These are phyloP conservation scores for Gadopsis bispinosus DNA, from an alignment of 2,797 vertebrate genomes.

Conservation along the genomic window DNA sequence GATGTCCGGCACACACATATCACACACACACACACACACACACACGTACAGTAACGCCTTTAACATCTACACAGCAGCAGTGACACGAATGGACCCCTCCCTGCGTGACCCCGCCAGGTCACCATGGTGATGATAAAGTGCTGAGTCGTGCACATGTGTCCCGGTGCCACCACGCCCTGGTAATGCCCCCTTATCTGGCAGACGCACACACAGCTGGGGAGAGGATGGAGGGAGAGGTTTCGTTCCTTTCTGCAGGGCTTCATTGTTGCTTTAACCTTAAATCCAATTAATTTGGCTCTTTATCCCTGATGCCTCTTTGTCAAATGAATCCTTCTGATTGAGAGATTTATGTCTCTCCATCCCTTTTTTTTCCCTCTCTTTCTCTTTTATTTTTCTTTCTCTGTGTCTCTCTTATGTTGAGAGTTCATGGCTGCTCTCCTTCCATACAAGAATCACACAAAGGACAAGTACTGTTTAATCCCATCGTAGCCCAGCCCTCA, in stretches of 20 bases:
- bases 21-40: conserved; percentile 33
- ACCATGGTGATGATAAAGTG: conserved; percentile 73
- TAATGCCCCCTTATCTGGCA: conserved; percentile 76
- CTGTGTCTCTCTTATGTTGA: conserved; percentile 27
- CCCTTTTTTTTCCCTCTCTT: conserved; percentile 7
- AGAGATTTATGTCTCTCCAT: conserved; percentile 34
- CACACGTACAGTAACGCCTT: conserved; percentile 25
- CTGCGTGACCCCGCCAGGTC: conserved; percentile 70
- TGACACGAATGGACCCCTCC: conserved; percentile 61
- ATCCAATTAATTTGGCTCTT: conserved; percentile 47
- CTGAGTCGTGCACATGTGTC: conserved; percentile 75
- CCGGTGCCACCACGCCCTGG: conserved; percentile 79
- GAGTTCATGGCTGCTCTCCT: conserved; percentile 53
- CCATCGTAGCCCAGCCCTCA: conserved; percentile 66
- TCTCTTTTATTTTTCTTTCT: conserved; percentile 5
- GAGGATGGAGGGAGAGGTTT: conserved; percentile 41
- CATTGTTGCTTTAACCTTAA: conserved; percentile 55
- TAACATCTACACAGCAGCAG: conserved; percentile 57
- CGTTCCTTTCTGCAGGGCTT: conserved; percentile 29
- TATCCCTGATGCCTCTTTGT: conserved; percentile 22
- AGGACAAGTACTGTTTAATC: conserved; percentile 79
- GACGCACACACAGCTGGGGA: conserved; percentile 71
- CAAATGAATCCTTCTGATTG: conserved; percentile 38
- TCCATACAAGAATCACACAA: conserved; percentile 73
- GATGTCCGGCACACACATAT: conserved; percentile 62